Evolutionary conservation across 2,888 invertebrate genomes (phyloP).

Genomic region (Drosophila borborema): DNA sequence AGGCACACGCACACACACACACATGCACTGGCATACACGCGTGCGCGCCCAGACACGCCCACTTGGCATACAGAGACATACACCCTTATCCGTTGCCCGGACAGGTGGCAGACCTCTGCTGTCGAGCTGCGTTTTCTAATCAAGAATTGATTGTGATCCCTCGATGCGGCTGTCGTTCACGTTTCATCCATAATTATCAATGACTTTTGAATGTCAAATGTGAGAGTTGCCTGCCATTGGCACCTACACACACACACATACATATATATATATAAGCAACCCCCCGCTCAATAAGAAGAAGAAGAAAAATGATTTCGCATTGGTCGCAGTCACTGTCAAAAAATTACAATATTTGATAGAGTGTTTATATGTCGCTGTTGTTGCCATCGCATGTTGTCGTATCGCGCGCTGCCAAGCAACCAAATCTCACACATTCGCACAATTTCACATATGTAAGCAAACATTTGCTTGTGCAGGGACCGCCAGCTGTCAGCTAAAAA

Average conservation of each 20-base stretch:
- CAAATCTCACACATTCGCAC: constrained; percentile 41
- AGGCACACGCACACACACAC: constrained; percentile 32
- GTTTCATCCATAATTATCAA: constrained; percentile 79
- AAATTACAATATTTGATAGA: constrained; percentile 81
- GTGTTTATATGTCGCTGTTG: constrained; percentile 61
- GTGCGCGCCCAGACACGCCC: constrained; percentile 17
- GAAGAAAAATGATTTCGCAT: constrained; percentile 72
- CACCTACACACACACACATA: constrained; percentile 38
- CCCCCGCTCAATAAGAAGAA: not conserved
- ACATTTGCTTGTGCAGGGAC: constrained; percentile 41
- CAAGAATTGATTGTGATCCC: constrained; percentile 82
- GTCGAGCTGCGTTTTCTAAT: constrained; percentile 77
- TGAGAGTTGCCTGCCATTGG: constrained; percentile 67
- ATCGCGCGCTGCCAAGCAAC: constrained; percentile 18
- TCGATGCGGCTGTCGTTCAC: constrained; percentile 82
- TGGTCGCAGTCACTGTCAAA: constrained; percentile 76
- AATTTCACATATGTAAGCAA: constrained; percentile 64
- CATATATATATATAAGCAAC: not conserved
- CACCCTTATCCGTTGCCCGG: constrained; percentile 49
- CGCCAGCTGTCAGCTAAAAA: constrained; percentile 47
- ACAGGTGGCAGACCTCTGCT: constrained; percentile 60
- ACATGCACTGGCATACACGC: not conserved
- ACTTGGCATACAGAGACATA: constrained; percentile 42
- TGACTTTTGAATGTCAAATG: constrained; percentile 81
- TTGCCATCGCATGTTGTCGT: not conserved